These are phyloP conservation scores for Dissostichus mawsoni DNA, from an alignment of 2,113 vertebrate genomes.

Conservation along the genomic window DNA sequence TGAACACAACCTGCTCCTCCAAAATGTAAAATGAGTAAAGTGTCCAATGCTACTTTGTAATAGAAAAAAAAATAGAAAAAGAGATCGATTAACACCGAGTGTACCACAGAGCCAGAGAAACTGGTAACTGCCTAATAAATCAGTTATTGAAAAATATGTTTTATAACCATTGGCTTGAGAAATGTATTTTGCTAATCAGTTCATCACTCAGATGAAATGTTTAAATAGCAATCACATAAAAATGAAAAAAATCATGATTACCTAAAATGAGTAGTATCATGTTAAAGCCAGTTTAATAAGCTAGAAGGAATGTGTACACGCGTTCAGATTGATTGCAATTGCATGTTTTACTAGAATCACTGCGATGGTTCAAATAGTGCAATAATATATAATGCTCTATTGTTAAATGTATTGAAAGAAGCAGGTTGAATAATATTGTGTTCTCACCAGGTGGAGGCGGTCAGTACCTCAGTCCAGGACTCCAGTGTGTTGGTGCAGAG, in stretches of 20 bases:
- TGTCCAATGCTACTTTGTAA: too few relatives aligned
- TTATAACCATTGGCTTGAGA: background rate
- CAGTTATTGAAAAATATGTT: too few relatives aligned
- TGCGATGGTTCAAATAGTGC: background rate
- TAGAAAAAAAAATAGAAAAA: too few relatives aligned
- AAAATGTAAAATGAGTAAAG: background rate
- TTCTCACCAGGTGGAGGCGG: constrained; percentile 93
- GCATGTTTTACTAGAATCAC: background rate
- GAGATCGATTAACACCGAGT: too few relatives aligned
- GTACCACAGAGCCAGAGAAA: too few relatives aligned
- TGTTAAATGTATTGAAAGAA: too few relatives aligned
- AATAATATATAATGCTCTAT: background rate
- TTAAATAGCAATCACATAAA: background rate
- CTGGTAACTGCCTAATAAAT: too few relatives aligned
- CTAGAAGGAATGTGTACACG: background rate
- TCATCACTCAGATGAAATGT: background rate
- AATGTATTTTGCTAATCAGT: background rate
- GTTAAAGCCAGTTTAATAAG: background rate
- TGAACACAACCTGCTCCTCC: background rate
- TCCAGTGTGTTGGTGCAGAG: constrained; percentile 98
- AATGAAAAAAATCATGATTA: background rate
- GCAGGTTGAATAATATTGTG: background rate
- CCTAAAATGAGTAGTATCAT: background rate
- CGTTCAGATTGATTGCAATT: background rate
- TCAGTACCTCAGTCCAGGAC: constrained; percentile 97